phyloP scores from a whole-genome alignment of 2,797 vertebrate species.

The Sarcoramphus papa region DNA sequence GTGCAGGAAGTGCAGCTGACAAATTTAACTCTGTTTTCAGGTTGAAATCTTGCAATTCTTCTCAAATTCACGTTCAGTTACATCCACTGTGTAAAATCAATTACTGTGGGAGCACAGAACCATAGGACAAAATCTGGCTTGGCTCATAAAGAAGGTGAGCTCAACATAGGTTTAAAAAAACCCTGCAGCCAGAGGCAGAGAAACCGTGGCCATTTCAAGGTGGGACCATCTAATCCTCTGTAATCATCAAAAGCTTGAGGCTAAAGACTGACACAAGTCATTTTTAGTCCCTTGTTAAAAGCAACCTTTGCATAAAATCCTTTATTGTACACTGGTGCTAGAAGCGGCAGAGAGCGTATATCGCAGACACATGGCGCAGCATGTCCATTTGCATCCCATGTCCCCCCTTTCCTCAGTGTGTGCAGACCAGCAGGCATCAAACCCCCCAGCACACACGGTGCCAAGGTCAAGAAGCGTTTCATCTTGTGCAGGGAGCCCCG shows the following conservation, averaged over 20 bases:
- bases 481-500: not conserved
- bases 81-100: not conserved
- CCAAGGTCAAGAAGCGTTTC: not conserved
- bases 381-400: rapidly evolving
- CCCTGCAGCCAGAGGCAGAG: not conserved
- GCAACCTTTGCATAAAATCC: not conserved
- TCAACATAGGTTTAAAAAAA: not conserved
- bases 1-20: not conserved
- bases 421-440: not conserved
- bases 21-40: not conserved
- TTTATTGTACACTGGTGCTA: not conserved
- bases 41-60: not conserved
- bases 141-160: not conserved
- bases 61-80: not conserved
- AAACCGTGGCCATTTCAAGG: not conserved
- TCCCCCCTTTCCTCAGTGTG: rapidly evolving
- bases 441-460: rapidly evolving
- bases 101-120: not conserved
- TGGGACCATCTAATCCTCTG: not conserved
- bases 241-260: not conserved
- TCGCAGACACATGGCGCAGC: rapidly evolving
- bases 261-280: not conserved
- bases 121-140: not conserved
- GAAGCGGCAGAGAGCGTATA: not conserved
- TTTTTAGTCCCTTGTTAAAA: not conserved